Evolutionary conservation across 2,797 vertebrate genomes (phyloP), one percentile per base, ranked within the genome.

Genomic region (Propithecus perrieri): DNA sequence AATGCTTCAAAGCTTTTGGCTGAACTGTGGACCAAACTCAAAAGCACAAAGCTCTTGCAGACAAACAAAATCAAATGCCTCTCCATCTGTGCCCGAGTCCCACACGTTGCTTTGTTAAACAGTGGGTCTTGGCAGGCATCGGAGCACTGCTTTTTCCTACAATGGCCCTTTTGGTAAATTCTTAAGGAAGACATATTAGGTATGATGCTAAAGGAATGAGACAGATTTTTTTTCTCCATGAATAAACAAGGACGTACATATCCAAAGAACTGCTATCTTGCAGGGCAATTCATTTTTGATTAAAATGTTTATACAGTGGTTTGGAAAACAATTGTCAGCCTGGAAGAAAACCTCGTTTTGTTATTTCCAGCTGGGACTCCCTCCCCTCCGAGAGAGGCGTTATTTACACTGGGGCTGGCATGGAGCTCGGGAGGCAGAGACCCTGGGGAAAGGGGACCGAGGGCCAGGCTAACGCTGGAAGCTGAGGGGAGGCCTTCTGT

Each of bases 11-110:
- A 93, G 57, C 59, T 57, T 91, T 78, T 57, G 55, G 28, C 41
- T 72, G 63, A 91, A 76, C 38, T 87, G 33, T n/a, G 75, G 75
- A 87, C 48, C 85, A 80, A 72, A 90, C 78, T 79, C 81, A 63
- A 94, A 90, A 84, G 76, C 63, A 92, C 76, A 90, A 80, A 92
- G 43, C 50, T 79, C 53, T n/a, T 26, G n/a, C 38, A 94, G 57
- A 74, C 38, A 92, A 86, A 83, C 33, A 86, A 76, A 75, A 55
- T 71, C 81, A 41, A 71, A 57, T 11, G 50, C n/a, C 75, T 96
- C n/a, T 43, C 85, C 41, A 90, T 28, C 33, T 41, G 41, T 13
- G 74, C 28, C 4, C 28, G 46, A 18, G 63, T 43, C 35, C 71
- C 33, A 55, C 30, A 69, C 0, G 12, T 26, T 78, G 35, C 78